phyloP scores from a whole-genome alignment of 2,888 invertebrate genomes.

The Lapara coniferarum region DNA sequence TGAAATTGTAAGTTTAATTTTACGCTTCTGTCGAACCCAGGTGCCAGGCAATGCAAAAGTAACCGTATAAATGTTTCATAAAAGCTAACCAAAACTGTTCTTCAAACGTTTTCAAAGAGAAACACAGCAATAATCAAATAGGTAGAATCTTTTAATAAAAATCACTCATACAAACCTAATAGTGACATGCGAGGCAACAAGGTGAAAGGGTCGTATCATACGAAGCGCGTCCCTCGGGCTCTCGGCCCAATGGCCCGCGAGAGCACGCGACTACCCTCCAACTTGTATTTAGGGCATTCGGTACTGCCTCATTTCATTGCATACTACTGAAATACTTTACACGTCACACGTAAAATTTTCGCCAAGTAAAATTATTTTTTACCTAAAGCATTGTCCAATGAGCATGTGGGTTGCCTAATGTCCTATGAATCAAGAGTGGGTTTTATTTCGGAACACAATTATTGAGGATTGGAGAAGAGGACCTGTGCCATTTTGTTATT shows the following conservation, averaged over 20 bases:
- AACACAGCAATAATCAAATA: neutral
- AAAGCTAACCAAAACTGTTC: too few species aligned
- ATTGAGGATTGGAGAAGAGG: too few species aligned
- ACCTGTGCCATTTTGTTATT: too few species aligned
- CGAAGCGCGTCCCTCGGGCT: neutral
- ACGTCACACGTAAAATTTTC: neutral
- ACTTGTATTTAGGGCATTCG: conserved; percentile 12
- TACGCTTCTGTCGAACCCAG: too few species aligned
- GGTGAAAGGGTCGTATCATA: neutral
- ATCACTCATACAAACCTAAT: neutral
- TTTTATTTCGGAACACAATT: too few species aligned
- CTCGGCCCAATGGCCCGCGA: conserved; percentile 8
- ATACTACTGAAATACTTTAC: neutral
- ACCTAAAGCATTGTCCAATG: too few species aligned
- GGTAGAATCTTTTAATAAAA: neutral
- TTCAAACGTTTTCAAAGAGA: neutral
- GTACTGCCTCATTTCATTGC: neutral
- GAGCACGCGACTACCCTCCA: neutral
- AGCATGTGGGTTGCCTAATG: neutral
- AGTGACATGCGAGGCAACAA: neutral
- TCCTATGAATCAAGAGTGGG: neutral
- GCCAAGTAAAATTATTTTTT: neutral
- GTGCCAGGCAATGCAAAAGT: too few species aligned
- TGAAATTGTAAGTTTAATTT: too few species aligned
- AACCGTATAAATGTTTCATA: too few species aligned